These are phyloP conservation scores for Drosophila maculinotata DNA, from an alignment of 2,888 invertebrate species.

Conservation along the genomic window DNA sequence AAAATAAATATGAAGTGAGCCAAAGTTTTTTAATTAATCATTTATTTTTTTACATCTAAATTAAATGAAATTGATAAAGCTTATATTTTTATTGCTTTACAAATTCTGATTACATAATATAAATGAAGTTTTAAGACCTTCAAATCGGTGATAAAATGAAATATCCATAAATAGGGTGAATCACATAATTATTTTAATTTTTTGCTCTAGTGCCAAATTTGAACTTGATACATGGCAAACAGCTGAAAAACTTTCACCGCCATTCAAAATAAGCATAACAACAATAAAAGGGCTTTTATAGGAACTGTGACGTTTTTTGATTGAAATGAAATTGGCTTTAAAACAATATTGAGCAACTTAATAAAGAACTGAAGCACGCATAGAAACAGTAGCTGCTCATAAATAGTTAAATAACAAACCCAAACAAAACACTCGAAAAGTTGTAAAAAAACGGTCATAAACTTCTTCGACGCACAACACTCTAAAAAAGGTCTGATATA, in stretches of 20 bases:
- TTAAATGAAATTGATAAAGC: no score
- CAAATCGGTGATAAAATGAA: background rate
- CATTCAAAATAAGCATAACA: slow-evolving; percentile 16
- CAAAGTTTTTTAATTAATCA: no score
- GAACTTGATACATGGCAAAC: slow-evolving; percentile 36
- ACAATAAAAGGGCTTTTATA: slow-evolving; percentile 3
- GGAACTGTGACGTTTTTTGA: slow-evolving; percentile 21
- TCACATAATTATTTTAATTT: slow-evolving; percentile 35
- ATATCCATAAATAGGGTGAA: background rate
- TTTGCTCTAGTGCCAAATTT: slow-evolving; percentile 12
- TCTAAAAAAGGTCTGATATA: slow-evolving; percentile 23
- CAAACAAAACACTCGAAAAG: slow-evolving; percentile 32
- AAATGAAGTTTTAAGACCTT: no score
- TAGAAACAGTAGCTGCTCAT: slow-evolving; percentile 53
- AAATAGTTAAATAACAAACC: slow-evolving; percentile 51
- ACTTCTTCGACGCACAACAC: slow-evolving; percentile 13
- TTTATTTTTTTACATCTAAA: no score
- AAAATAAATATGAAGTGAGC: no score
- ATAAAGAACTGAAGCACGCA: slow-evolving; percentile 29
- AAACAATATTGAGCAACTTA: slow-evolving; percentile 23
- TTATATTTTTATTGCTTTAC: background rate
- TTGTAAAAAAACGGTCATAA: slow-evolving; percentile 64
- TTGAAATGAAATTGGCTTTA: slow-evolving; percentile 47
- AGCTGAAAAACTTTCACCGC: slow-evolving; percentile 40
- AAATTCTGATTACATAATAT: background rate